phyloP scores from a whole-genome alignment of 2,888 invertebrate species.

The Athetis lepigone region DNA sequence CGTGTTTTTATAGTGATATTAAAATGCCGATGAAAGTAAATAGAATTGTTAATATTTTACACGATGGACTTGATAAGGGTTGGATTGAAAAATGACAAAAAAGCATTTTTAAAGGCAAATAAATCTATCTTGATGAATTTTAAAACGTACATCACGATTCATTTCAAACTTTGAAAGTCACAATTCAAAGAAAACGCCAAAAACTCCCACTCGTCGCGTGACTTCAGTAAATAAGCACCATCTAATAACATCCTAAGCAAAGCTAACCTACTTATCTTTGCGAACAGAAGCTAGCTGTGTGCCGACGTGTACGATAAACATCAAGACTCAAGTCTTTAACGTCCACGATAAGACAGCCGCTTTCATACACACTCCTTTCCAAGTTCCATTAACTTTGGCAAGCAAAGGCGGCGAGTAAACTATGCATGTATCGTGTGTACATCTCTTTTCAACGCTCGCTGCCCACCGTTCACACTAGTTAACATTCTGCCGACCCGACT shows the following conservation, averaged over 20 bases:
- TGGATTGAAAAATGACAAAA: not conserved
- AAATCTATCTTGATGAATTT: no score
- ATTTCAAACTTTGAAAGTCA: not conserved
- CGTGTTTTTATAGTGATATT: constrained; percentile 47
- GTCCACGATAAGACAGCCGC: constrained; percentile 79
- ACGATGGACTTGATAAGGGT: constrained; percentile 7
- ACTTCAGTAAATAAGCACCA: constrained; percentile 22
- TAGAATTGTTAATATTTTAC: constrained; percentile 56
- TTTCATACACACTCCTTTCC: constrained; percentile 77
- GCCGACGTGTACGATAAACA: constrained; percentile 68
- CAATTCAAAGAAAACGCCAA: constrained; percentile 1
- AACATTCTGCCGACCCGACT: constrained; percentile 71
- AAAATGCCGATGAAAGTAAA: constrained; percentile 46
- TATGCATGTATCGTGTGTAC: constrained; percentile 88
- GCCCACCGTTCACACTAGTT: constrained; percentile 81
- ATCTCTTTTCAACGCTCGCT: constrained; percentile 84
- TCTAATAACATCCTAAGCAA: constrained; percentile 26
- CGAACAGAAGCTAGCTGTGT: constrained; percentile 61
- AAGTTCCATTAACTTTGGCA: constrained; percentile 87
- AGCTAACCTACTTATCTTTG: constrained; percentile 65
- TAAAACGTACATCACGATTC: not conserved
- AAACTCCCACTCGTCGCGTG: not conserved
- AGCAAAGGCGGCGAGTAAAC: constrained; percentile 82
- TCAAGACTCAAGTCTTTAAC: constrained; percentile 75
- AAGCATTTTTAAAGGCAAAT: no score